Conservation (phyloP, 2,888 invertebrate genomes). For the Nomada flava region DNA sequence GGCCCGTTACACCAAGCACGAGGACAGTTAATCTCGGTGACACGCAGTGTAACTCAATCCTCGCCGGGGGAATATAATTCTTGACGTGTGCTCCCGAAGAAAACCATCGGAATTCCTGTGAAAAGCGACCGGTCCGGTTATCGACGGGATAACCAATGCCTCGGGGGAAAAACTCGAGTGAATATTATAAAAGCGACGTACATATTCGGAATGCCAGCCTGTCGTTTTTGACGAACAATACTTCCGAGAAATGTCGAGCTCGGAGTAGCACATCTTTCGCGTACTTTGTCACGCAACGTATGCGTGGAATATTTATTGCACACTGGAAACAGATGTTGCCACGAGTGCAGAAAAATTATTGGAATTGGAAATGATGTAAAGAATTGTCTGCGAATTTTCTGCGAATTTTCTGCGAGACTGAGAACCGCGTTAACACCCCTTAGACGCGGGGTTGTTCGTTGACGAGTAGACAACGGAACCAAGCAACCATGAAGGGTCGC, state of each 20-base stretch:
- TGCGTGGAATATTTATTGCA: too few relatives aligned
- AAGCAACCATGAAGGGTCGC: constrained; percentile 82
- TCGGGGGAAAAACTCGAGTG: constrained; percentile 23
- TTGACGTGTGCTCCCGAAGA: constrained; percentile 56
- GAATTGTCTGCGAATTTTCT: constrained; percentile 28
- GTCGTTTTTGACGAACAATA: constrained; percentile 9
- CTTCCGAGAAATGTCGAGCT: background rate
- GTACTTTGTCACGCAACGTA: too few relatives aligned
- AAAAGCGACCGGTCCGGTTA: constrained; percentile 32
- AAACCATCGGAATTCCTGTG: constrained; percentile 46
- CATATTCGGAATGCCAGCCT: background rate
- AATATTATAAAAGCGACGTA: constrained; percentile 39
- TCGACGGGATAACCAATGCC: constrained; percentile 47
- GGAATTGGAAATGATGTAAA: background rate
- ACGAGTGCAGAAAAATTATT: background rate
- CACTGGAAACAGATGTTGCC: too few relatives aligned
- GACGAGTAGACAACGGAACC: constrained; percentile 83
- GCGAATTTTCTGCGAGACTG: constrained; percentile 69
- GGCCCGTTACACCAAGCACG: constrained; percentile 52
- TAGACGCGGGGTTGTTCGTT: constrained; percentile 75
- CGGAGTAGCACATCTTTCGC: too few relatives aligned
- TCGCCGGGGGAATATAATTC: constrained; percentile 42
- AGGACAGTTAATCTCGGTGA: constrained; percentile 70
- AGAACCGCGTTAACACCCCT: constrained; percentile 81
- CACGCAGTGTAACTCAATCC: constrained; percentile 69